Base-by-base conservation (phyloP, 2,797 vertebrate species). In the Menidia menidia region DNA sequence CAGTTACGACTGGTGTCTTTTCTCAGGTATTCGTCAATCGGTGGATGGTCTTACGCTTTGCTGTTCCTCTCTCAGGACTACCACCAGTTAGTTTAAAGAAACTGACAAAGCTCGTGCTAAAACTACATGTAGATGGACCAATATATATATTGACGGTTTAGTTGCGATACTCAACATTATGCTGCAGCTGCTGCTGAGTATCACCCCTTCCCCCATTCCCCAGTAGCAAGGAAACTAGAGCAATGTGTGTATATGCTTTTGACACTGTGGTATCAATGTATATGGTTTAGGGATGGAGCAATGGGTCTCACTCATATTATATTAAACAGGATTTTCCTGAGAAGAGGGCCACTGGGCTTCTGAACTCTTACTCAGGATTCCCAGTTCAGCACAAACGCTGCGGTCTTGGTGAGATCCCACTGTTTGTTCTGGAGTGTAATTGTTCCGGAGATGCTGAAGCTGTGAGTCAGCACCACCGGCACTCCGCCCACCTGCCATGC, bases 281-380 rank as follows among this genome's bases (percentile, higher is more conserved):
- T 76, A 82, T 83, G 64, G 71, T 78, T 78, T 68, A 60, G 71
- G 8, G 3, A 64, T 80, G 45, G 70, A 77, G 80, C 56, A 55
- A 67, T 65, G 61, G 64, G 58, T 83, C 80, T 78, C 80, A 81
- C 86, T 91, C 84, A 81, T 87, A 80, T 90, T 91, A 89, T 90
- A 89, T 92, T 92, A 92, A 94, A 93, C 92, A 93, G 92, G 92
- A 94, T 93, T 93, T 94, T 94, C 92, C 91, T 88, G 85, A 89
- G 86, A 81, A 80, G 80, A 91, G 88, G 65, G 91, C 93, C 90
- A 92, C 85, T 31, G 82, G 86, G 89, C 90, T 93, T 94, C 92
- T 83, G 75, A 92, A 91, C 91, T 84, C 73, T 87, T 92, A 84
- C 82, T 88, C 76, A 90, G 91, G 91, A 92, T 92, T 91, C 90